Conservation (phyloP, 1,140 invertebrate species). For the Agrypnia vestita region DNA sequence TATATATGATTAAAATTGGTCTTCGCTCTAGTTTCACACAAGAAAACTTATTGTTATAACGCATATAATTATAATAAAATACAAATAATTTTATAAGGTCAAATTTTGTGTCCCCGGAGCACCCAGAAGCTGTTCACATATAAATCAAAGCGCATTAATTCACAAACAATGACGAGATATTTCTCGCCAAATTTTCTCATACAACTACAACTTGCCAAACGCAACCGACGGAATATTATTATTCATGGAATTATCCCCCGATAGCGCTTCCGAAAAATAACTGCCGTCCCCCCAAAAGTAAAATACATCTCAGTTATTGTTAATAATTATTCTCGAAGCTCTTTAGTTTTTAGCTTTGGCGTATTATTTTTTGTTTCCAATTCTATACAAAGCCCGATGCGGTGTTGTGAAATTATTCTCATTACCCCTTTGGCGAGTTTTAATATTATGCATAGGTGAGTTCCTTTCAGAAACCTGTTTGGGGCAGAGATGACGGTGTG, state of each 20-base stretch:
- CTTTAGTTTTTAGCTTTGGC: background rate
- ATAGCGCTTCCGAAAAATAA: too few relatives aligned
- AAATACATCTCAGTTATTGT: too few relatives aligned
- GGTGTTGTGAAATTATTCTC: slow-evolving; percentile 50
- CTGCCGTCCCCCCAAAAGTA: too few relatives aligned
- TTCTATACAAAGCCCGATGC: slow-evolving; percentile 44
- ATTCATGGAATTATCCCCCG: too few relatives aligned
- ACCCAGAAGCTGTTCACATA: background rate
- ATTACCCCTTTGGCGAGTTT: slow-evolving; percentile 19
- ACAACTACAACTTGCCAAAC: background rate
- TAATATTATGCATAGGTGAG: background rate
- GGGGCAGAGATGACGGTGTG: slow-evolving; percentile 19
- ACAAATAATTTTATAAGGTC: background rate
- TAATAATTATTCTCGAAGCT: background rate
- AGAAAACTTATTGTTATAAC: too few relatives aligned
- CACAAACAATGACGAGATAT: background rate
- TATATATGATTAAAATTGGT: too few relatives aligned
- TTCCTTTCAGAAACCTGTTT: slow-evolving; percentile 52
- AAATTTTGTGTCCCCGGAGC: background rate
- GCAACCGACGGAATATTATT: background rate
- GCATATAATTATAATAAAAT: too few relatives aligned
- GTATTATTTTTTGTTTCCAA: slow-evolving; percentile 33
- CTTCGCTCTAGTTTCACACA: too few relatives aligned
- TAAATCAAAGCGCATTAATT: background rate
- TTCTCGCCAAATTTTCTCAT: background rate